These are phyloP conservation scores for Rhynchonycteris naso DNA, from an alignment of 2,797 vertebrate species.

Conservation along the genomic window DNA sequence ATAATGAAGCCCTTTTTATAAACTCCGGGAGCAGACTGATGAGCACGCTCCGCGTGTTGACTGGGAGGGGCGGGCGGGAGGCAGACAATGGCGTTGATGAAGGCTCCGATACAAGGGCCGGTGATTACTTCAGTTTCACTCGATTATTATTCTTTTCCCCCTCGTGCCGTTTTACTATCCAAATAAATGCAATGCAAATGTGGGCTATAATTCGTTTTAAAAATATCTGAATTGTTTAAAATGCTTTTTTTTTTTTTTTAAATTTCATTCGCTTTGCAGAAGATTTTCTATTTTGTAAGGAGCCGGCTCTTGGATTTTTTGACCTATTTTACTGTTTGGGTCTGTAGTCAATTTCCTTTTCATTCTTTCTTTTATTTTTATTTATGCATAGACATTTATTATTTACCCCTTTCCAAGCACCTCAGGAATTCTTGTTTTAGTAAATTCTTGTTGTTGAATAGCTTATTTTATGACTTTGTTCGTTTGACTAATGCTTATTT, in stretches of 20 bases:
- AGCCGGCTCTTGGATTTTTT: not conserved
- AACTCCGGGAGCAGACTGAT: slow-evolving; percentile 73
- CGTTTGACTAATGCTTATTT: not conserved
- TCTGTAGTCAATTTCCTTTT: not conserved
- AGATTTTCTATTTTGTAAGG: not conserved
- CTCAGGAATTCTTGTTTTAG: not conserved
- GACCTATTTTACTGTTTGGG: not conserved
- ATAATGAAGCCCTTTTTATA: slow-evolving; percentile 71
- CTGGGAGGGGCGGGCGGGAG: slow-evolving; percentile 51
- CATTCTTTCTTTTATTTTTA: no score
- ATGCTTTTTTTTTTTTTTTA: slow-evolving; percentile 38
- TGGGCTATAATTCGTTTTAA: slow-evolving; percentile 47
- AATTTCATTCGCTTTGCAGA: not conserved
- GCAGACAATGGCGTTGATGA: slow-evolving; percentile 77
- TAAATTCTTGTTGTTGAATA: not conserved
- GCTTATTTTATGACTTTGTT: not conserved
- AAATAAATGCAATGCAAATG: slow-evolving; percentile 64
- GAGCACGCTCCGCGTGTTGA: slow-evolving; percentile 73
- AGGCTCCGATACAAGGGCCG: slow-evolving; percentile 47
- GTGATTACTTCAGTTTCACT: slow-evolving; percentile 74
- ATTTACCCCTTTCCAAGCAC: not conserved
- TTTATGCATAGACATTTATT: not conserved
- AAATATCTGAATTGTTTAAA: slow-evolving; percentile 59
- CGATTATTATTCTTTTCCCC: slow-evolving; percentile 52
- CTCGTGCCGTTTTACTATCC: slow-evolving; percentile 46